phyloP scores from a whole-genome alignment of 2,113 vertebrate genomes.

The Eptesicus fuscus region DNA sequence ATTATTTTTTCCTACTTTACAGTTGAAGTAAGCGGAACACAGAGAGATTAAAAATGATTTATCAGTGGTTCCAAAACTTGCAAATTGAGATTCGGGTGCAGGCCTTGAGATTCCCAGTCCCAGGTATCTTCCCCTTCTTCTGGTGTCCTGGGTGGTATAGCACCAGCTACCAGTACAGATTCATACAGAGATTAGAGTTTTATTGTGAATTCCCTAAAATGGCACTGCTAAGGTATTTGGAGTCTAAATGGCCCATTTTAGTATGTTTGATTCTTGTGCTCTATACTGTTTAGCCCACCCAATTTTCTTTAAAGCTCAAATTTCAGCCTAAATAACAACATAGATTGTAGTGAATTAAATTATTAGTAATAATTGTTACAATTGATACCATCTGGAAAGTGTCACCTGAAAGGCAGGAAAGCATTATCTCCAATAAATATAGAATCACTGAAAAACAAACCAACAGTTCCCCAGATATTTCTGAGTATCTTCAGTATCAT shows the following conservation, averaged over 20 bases:
- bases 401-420: neutral
- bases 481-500: neutral
- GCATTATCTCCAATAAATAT: neutral
- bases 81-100: neutral
- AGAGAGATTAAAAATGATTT: neutral
- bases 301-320: neutral
- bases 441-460: neutral
- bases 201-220: neutral
- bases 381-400: neutral
- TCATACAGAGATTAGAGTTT: neutral
- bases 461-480: neutral
- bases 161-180: neutral
- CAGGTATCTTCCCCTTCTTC: neutral
- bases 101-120: neutral
- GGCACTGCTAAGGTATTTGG: neutral
- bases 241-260: neutral
- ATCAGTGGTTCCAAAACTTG: neutral
- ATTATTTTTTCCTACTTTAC: neutral
- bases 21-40: neutral
- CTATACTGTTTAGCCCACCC: neutral
- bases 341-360: neutral
- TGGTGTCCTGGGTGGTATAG: neutral
- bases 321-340: neutral
- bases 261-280: neutral
- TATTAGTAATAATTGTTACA: neutral